Conservation (phyloP, 2,113 vertebrate species). For the Microcebus murinus region DNA sequence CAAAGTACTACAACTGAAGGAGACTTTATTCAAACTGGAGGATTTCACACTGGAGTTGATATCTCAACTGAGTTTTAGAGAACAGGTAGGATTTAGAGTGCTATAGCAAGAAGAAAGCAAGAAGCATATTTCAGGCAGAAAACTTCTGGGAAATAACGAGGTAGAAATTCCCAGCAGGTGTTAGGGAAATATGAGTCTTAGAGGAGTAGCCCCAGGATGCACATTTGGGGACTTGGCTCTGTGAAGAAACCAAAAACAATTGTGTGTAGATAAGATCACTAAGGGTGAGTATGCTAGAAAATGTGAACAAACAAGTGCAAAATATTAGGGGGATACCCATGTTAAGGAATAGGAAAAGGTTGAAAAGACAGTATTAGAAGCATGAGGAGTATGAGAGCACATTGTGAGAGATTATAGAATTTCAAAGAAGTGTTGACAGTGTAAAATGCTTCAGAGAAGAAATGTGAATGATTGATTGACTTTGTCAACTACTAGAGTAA, state of each 20-base stretch:
- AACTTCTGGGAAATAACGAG: neutral
- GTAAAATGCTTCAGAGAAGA: neutral
- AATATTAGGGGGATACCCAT: fast-evolving
- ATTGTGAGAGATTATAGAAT: neutral
- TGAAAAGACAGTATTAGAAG: neutral
- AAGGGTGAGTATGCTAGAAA: neutral
- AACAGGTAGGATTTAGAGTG: neutral
- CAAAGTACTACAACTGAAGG: neutral
- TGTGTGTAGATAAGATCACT: neutral
- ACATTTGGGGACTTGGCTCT: neutral
- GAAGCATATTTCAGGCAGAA: neutral
- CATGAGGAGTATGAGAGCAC: fast-evolving
- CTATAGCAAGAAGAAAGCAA: neutral
- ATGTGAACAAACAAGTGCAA: neutral
- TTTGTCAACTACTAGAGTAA: neutral
- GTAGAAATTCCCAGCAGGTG: neutral
- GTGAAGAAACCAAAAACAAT: neutral
- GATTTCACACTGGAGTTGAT: neutral
- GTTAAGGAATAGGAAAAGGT: neutral
- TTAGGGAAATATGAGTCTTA: too few relatives aligned
- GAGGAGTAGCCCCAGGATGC: neutral
- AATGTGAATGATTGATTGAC: neutral
- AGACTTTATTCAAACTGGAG: neutral
- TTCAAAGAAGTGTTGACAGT: neutral
- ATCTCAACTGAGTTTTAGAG: neutral